Percentiles rank a stretch among this genome's conserved stretches.
phyloP scores from a whole-genome alignment of 2,113 vertebrate genomes.

The Ctenodactylus gundi region DNA sequence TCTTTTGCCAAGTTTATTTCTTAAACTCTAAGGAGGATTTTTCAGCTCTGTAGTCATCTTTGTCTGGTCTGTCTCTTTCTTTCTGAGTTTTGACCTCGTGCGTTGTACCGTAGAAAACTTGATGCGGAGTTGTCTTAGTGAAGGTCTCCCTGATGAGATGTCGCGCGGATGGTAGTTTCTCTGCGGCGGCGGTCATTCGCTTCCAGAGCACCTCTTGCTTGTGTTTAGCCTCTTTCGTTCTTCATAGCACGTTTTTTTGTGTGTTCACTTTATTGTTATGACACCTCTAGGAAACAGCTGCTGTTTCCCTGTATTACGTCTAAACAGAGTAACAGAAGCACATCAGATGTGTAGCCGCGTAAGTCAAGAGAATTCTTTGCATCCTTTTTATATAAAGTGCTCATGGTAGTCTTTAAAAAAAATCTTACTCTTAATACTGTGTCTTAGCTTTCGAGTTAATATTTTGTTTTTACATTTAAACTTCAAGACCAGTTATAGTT shows the following conservation, averaged over 20 bases:
- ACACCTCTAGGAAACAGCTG: neutral
- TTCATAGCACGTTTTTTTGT: slow-evolving; percentile 23
- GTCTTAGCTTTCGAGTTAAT: neutral
- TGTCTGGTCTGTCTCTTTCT: neutral
- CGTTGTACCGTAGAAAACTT: neutral
- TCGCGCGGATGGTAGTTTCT: neutral
- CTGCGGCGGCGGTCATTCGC: neutral
- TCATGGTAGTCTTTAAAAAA: neutral
- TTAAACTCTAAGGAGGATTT: slow-evolving; percentile 36
- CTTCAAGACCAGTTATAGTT: neutral
- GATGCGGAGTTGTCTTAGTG: neutral
- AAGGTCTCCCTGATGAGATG: neutral
- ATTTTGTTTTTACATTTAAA: slow-evolving; percentile 42
- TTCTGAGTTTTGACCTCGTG: neutral
- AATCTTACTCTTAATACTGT: neutral
- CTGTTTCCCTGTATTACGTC: neutral
- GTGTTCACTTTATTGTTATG: slow-evolving; percentile 13
- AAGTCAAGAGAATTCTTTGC: neutral
- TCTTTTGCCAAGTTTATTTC: slow-evolving; percentile 35
- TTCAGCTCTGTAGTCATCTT: neutral
- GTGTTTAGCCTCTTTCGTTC: slow-evolving; percentile 33
- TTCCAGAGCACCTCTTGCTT: neutral
- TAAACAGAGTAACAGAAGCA: neutral
- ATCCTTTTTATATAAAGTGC: neutral
- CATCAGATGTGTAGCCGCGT: neutral